A percentile compares a stretch with the other conserved stretches of the same genome.
Conservation (phyloP, 2,797 vertebrate genomes). For the Xiphophorus birchmanni region DNA sequence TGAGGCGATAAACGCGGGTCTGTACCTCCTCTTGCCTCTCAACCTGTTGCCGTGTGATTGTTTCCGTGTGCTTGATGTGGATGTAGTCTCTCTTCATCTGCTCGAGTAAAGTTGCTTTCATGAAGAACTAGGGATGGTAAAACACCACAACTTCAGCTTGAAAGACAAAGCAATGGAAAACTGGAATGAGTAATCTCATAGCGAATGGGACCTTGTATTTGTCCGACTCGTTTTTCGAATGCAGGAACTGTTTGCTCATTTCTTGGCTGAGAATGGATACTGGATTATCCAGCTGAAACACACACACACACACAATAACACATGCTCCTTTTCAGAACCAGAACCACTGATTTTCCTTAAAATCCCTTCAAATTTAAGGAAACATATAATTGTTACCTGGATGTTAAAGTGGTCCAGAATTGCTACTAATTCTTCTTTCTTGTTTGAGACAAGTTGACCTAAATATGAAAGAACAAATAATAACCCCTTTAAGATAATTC, state of each 20-base stretch:
- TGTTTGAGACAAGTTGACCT: slow-evolving; percentile 59
- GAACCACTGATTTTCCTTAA: not conserved
- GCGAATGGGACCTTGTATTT: slow-evolving; percentile 55
- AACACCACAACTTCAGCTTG: not conserved
- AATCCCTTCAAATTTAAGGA: not conserved
- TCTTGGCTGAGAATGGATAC: slow-evolving; percentile 80
- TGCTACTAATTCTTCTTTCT: slow-evolving; percentile 49
- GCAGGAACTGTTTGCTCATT: slow-evolving; percentile 81
- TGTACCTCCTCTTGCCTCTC: slow-evolving; percentile 75
- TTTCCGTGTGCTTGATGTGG: slow-evolving; percentile 78
- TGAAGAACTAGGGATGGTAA: slow-evolving; percentile 68
- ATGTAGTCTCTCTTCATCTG: slow-evolving; percentile 82
- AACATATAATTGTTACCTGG: slow-evolving; percentile 38
- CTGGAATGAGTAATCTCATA: not conserved
- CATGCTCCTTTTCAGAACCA: not conserved
- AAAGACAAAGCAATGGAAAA: not conserved
- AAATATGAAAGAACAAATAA: slow-evolving; percentile 21
- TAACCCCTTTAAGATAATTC: not conserved
- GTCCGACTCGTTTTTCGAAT: slow-evolving; percentile 78
- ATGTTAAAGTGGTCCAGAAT: slow-evolving; percentile 65
- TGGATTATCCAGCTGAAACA: slow-evolving; percentile 69
- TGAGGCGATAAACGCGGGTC: not conserved
- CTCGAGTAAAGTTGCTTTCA: slow-evolving; percentile 81
- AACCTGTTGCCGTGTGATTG: slow-evolving; percentile 75
- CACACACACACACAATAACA: slow-evolving; percentile 4